Evolutionary conservation across 2,888 invertebrate species (phyloP), one percentile per base, ranked within the genome.

Genomic region (Zygogramma bicolorata): DNA sequence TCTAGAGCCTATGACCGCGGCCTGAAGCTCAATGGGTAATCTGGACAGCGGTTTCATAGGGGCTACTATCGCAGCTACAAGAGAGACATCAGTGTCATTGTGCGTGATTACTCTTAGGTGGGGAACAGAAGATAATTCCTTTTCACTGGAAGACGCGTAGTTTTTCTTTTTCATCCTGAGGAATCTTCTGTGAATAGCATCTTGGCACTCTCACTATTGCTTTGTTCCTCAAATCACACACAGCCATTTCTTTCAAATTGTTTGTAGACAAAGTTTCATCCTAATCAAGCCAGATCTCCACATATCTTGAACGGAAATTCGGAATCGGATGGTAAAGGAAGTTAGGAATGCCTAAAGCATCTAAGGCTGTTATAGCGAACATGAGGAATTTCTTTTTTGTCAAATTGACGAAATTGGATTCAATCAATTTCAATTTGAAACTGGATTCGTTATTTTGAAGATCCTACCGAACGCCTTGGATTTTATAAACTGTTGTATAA

Each of bases 311-410:
- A n/a, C n/a, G n/a, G n/a, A n/a, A n/a, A n/a, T n/a, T n/a, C 53
- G 2, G 31, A 27, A 40, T 49, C 31, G n/a, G 5, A 65, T 49
- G 20, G 34, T 65, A n/a, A 53, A 65, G 13, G n/a, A 20, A 5
- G 29, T 27, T 25, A 65, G 42, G 1, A 65, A 27, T 8, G n/a
- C 65, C 65, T n/a, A n/a, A n/a, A n/a, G n/a, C n/a, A n/a, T n/a
- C n/a, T n/a, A n/a, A n/a, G n/a, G n/a, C n/a, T n/a, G n/a, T n/a
- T n/a, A n/a, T n/a, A n/a, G n/a, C n/a, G n/a, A n/a, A n/a, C n/a
- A n/a, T n/a, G n/a, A n/a, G 65, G 46, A 65, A 18, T 46, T 46
- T 29, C 53, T 42, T 63, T 20, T 63, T 63, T 25, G 40, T 63
- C 3, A 38, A 34, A 18, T 60, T 20, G 4, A 18, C 18, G 18